Evolutionary conservation across 2,888 invertebrate genomes (phyloP).

Genomic region (Thecophora atra): DNA sequence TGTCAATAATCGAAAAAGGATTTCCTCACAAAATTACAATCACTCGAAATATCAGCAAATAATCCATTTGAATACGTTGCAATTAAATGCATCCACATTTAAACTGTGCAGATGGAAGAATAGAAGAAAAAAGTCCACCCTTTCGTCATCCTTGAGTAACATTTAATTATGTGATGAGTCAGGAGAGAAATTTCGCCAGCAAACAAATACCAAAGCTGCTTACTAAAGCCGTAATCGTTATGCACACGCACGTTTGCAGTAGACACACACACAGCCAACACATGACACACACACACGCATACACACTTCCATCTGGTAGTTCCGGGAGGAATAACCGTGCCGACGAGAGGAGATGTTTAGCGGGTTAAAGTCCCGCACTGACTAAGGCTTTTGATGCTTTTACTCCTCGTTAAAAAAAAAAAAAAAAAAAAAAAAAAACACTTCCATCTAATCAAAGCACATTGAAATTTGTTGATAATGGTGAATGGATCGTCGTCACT

Average conservation of each 20-base stretch:
- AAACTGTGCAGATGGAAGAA: background rate
- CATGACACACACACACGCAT: background rate
- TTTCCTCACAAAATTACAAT: no score
- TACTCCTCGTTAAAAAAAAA: no score
- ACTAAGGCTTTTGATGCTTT: no score
- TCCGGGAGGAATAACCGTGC: no score
- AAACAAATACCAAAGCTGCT: background rate
- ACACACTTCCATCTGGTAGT: no score
- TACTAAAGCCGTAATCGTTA: background rate
- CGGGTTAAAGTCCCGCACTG: no score
- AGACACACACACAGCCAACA: background rate
- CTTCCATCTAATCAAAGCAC: conserved; percentile 24
- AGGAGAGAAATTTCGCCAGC: background rate
- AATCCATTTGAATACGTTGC: no score
- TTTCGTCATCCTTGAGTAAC: background rate
- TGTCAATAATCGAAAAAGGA: no score
- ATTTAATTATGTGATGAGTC: background rate
- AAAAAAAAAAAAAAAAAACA: background rate
- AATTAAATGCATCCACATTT: background rate
- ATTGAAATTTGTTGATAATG: conserved; percentile 30
- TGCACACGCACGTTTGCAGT: background rate
- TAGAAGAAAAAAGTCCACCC: background rate
- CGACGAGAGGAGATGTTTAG: no score
- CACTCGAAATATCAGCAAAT: no score
- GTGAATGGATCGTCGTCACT: background rate